Evolutionary conservation across 2,797 vertebrate species (phyloP).

Genomic region (Enoplosus armatus): DNA sequence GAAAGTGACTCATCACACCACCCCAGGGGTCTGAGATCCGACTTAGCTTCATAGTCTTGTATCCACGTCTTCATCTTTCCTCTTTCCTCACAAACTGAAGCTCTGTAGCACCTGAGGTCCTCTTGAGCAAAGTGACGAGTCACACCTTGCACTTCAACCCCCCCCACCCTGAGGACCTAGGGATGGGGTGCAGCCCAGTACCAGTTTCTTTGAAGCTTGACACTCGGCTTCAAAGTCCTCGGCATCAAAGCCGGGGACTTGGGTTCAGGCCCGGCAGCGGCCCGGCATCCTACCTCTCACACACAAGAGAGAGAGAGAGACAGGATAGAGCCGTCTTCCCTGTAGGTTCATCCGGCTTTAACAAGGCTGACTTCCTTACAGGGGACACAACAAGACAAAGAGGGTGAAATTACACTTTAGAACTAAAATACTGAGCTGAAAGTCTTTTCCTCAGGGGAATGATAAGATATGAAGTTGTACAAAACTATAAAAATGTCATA

Average conservation of each 20-base stretch:
- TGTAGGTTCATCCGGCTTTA: slow-evolving; percentile 28
- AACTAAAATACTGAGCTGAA: neutral
- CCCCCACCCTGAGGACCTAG: neutral
- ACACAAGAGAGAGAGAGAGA: slow-evolving; percentile 9
- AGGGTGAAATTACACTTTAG: neutral
- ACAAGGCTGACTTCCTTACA: slow-evolving; percentile 20
- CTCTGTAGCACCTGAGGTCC: slow-evolving; percentile 36
- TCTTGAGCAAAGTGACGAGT: slow-evolving; percentile 24
- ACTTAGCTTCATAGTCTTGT: slow-evolving; percentile 8
- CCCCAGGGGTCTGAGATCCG: slow-evolving; percentile 52
- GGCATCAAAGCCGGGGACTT: slow-evolving; percentile 65
- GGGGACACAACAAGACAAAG: slow-evolving; percentile 1
- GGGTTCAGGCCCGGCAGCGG: slow-evolving; percentile 53
- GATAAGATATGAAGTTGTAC: neutral
- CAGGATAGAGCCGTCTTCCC: neutral
- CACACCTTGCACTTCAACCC: slow-evolving; percentile 9
- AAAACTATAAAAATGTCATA: neutral
- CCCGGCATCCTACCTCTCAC: slow-evolving; percentile 26
- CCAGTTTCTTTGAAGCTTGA: slow-evolving; percentile 64
- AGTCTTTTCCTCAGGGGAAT: neutral
- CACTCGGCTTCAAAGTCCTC: slow-evolving; percentile 64
- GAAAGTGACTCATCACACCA: slow-evolving; percentile 68
- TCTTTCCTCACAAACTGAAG: neutral
- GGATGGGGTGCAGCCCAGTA: slow-evolving; percentile 42
- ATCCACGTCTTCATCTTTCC: slow-evolving; percentile 29